Evolutionary conservation across 2,888 invertebrate species (phyloP), one percentile per base, ranked within the genome.

Genomic region (Epiblema foenella): DNA sequence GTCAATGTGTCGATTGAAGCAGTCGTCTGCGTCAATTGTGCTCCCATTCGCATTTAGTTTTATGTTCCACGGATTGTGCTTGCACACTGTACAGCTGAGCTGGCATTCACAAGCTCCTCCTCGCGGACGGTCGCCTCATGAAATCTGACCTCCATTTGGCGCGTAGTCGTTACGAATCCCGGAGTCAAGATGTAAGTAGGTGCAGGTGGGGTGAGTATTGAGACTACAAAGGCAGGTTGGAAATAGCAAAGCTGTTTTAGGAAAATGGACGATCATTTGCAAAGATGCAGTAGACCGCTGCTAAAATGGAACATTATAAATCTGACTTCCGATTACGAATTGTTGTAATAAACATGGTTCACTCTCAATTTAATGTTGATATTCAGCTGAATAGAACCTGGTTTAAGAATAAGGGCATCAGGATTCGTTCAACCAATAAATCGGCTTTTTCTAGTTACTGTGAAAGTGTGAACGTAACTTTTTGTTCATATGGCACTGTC

Each of bases 21-120:
- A 24, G 39, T 42, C 33, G 49, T 37, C 54, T 57, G 54, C 54
- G 49, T 71, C 66, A 62, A 71, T 71, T 71, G 60, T 24, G 62
- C 51, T 49, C 52, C 46, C 52, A 54, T 70, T 70, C 49, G 37
- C 52, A 49, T 70, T 70, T 37, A 24, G 60, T 62, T 70, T 54
- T 37, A 70, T 59, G 24, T 18, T 15, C 39, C 39, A 17, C 58
- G 24, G 12, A 18, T 18, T 57, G 52, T 39, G 24, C 12, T 24
- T 56, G 29, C 37, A 18, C 57, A 46, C n/a, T 24, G 18, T 24
- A 12, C 51, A 51, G 51, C 17, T 51, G 52, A 1, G n/a, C 46
- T 46, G n/a, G 46, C 46, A 46, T 15, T 46, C 46, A 33, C 33
- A 5, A 46, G n/a, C 46, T 3, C n/a, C n/a, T n/a, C n/a, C 46